Evolutionary conservation across 2,797 vertebrate genomes (phyloP).

Genomic region (Muscicapa striata): DNA sequence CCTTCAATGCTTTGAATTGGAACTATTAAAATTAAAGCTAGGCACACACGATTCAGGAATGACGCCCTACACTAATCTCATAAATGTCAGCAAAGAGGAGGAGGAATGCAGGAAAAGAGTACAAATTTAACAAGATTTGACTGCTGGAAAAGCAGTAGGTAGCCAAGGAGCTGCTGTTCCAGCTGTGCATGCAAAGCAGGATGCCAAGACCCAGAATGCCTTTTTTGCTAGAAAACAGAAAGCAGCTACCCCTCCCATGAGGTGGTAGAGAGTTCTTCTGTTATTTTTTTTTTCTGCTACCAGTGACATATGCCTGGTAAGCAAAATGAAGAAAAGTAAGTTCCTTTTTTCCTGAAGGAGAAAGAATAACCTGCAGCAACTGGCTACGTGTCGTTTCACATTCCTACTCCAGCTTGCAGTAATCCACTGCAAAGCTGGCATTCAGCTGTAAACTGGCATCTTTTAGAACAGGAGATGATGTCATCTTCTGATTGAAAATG

Average conservation of each 20-base stretch:
- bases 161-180: not conserved
- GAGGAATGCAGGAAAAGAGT: not conserved
- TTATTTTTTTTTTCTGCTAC: not conserved
- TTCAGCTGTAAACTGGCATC: not conserved
- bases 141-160: not conserved
- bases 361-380: not conserved
- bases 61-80: not conserved
- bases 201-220: not conserved
- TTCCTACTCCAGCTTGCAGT: not conserved
- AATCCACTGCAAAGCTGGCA: not conserved
- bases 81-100: not conserved
- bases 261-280: not conserved
- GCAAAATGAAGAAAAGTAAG: not conserved
- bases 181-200: not conserved
- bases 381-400: not conserved
- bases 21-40: not conserved
- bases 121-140: not conserved
- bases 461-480: not conserved
- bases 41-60: not conserved
- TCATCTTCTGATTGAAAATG: not conserved
- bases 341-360: not conserved
- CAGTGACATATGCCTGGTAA: not conserved
- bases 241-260: not conserved
- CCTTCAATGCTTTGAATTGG: not conserved
- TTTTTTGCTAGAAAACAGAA: not conserved